Base-by-base conservation (phyloP, 1,140 invertebrate genomes). In the Caenorhabditis elegans region DNA sequence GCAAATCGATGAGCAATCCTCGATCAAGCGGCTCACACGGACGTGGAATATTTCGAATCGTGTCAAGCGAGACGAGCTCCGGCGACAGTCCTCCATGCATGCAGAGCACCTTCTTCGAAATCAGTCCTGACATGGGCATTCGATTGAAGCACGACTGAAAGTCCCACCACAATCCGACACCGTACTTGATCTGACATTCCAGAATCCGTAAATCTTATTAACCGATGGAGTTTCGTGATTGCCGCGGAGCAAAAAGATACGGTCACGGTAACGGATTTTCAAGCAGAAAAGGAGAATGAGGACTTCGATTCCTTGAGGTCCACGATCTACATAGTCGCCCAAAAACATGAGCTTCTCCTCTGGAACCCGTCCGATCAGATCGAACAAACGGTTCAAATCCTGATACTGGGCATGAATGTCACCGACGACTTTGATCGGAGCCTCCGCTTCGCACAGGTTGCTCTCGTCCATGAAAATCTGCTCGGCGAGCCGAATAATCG, bases 271-370 rank as follows among this genome's bases (percentile, higher is more conserved):
- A 84, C 91, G 83, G 39, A 84, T 70, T 51, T 83, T 83, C 31
- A 84, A 36, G 24, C 46, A 48, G 76, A 84, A 80, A 8, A 84
- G 75, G 31, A 51, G 91, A 79, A 93, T 92, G 78, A 92, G 92
- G 11, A 92, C 92, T 92, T 92, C 92, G 28, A 92, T 85, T 24
- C 91, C 92, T 86, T 95, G 94, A 90, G 95, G 95, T 84, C 95
- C 95, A 90, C 95, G 92, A 90, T 95, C 94, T 10, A 95, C 94
- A 90, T 95, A 95, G 90, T 95, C 94, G 34, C 97, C 91, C 93
- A 99, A 92, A 86, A 92, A 92, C 83, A 92, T 89, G 88, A 92
- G 91, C 79, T 89, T 85, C 88, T 89, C 83, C 88, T 88, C 81
- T 89, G 91, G 84, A 87, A 88, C 48, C 89, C 91, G 85, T 89